phyloP scores from a whole-genome alignment of 2,113 vertebrate species.

The Pseudorectes ferrugineus region DNA sequence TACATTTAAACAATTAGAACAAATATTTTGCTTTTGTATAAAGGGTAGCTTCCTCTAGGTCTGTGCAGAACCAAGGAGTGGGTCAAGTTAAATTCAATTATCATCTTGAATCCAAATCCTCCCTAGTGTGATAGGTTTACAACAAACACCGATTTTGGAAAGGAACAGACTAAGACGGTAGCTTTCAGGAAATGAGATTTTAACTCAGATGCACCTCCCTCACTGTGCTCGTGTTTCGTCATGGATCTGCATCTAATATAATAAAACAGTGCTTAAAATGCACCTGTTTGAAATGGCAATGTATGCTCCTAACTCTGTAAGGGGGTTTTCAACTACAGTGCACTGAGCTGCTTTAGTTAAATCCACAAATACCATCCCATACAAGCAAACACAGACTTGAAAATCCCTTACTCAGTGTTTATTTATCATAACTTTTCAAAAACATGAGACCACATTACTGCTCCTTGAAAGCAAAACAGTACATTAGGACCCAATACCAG shows the following conservation, averaged over 20 bases:
- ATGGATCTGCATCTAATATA: neutral
- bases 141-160: neutral
- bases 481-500: neutral
- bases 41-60: neutral
- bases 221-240: neutral
- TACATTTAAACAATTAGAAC: neutral
- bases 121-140: neutral
- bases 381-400: neutral
- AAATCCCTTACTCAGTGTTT: neutral
- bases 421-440: neutral
- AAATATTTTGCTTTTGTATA: neutral
- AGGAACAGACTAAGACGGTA: neutral
- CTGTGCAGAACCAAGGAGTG: neutral
- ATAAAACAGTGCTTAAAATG: neutral
- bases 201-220: neutral
- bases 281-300: neutral
- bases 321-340: neutral
- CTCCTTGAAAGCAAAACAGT: neutral
- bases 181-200: neutral
- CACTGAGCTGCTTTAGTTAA: neutral
- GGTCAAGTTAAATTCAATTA: neutral
- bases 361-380: neutral
- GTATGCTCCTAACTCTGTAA: neutral
- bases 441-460: neutral
- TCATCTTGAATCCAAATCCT: neutral